Evolutionary conservation across 2,113 vertebrate species (phyloP), one percentile per base, ranked within the genome.

Genomic region (Microcebus jonahi): DNA sequence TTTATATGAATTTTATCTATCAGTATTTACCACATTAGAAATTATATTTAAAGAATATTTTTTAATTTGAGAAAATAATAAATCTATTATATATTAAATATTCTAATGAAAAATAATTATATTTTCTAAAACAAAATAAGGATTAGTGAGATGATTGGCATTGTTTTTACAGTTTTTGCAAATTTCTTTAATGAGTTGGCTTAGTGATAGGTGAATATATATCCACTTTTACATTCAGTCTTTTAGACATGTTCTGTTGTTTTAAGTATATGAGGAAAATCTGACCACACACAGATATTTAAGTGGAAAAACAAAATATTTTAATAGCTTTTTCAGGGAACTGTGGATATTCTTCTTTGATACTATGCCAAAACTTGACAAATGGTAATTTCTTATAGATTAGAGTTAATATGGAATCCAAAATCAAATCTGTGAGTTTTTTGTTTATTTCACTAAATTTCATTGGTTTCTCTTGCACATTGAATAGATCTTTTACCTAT

Each of bases 381-480:
- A 57, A 36, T 75, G 15, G 27, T 81, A 31, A 45, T 83, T 92
- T 92, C 34, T 94, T 94, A 65, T 15, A 59, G 27, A 11, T 79
- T 87, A 21, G 15, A 23, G 57, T 21, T 79, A 67, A 65, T 84
- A 34, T 90, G 34, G 25, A 90, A 82, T 95, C 39, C n/a, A 89
- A 70, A 88, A 89, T 53, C 29, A 86, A 90, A 75, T 88, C 1
- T n/a, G 1, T 91, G 76, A 59, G 14, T 7, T 91, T 86, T 93
- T 84, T 88, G n/a, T 92, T 84, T 88, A 63, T 75, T 90, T 42
- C 20, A 39, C 73, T 95, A 63, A 75, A 91, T 91, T 80, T 77
- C 15, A 21, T 94, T 85, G 42, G 31, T 91, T 9, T 67, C 8
- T 80, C 91, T 93, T 81, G 23, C 8, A 67, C 31, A 61, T 95